phyloP scores from a whole-genome alignment of 1,140 invertebrate genomes.

The Kradibia gibbosae region DNA sequence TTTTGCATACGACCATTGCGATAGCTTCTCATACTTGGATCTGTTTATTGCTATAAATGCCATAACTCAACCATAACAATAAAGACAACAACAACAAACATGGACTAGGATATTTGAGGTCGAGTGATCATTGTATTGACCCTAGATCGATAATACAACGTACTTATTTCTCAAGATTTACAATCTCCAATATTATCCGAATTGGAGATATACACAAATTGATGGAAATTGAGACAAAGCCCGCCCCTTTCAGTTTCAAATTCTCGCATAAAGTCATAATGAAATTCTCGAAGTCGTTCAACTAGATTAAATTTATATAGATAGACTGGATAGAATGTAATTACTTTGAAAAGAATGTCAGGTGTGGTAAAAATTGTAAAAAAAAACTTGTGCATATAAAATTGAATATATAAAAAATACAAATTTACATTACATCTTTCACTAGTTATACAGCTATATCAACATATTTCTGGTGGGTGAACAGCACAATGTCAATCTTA shows the following conservation, averaged over 20 bases:
- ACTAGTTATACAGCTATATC: neutral
- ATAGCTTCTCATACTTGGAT: neutral
- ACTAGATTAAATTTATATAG: neutral
- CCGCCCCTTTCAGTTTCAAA: neutral
- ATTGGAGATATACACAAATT: slow-evolving; percentile 31
- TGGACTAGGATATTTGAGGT: neutral
- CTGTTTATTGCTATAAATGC: neutral
- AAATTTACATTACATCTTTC: slow-evolving; percentile 51
- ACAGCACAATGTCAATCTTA: slow-evolving; percentile 7
- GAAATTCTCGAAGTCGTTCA: slow-evolving; percentile 7
- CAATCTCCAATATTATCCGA: neutral
- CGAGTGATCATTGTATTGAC: neutral
- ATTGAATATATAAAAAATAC: slow-evolving; percentile 52
- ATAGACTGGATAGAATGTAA: neutral
- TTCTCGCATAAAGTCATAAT: slow-evolving; percentile 20
- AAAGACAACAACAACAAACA: neutral
- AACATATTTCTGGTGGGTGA: slow-evolving; percentile 21
- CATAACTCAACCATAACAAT: neutral
- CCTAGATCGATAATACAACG: neutral
- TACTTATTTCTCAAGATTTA: neutral
- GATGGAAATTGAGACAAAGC: slow-evolving; percentile 35
- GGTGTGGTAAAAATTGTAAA: slow-evolving; percentile 6
- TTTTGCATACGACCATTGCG: neutral
- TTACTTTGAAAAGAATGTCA: neutral
- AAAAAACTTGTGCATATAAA: slow-evolving; percentile 11